phyloP scores from a whole-genome alignment of 1,140 invertebrate genomes.

The Bombus impatiens region DNA sequence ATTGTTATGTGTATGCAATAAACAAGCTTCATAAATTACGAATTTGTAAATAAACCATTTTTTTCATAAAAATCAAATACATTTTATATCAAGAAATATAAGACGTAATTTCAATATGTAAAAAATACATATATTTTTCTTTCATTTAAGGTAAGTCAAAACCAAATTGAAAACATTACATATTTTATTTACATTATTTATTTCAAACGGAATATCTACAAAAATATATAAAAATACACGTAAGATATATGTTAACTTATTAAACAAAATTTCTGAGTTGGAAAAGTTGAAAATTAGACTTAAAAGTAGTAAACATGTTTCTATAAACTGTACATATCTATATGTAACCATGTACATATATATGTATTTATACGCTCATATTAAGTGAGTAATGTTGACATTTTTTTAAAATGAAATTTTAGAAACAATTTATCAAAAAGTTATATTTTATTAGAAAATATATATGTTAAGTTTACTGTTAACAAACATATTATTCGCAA shows the following conservation, averaged over 20 bases:
- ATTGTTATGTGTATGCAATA: slow-evolving; percentile 55
- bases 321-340: background rate
- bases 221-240: background rate
- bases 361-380: background rate
- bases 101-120: background rate
- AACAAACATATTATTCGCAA: background rate
- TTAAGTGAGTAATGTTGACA: background rate
- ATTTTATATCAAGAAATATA: background rate
- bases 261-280: background rate
- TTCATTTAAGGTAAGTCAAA: background rate
- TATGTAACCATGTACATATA: background rate
- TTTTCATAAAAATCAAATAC: slow-evolving; percentile 39
- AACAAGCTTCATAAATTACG: slow-evolving; percentile 30
- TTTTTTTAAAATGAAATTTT: background rate
- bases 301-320: background rate
- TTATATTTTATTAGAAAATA: background rate
- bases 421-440: background rate
- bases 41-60: slow-evolving; percentile 57
- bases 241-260: background rate
- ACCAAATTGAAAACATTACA: too few species aligned
- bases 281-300: background rate
- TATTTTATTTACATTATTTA: background rate
- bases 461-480: background rate
- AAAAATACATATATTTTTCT: background rate
- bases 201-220: background rate